Percentiles rank a stretch among this genome's conserved stretches.
Evolutionary conservation across 2,888 invertebrate species (phyloP).

Genomic region (Oscheius sp.): DNA sequence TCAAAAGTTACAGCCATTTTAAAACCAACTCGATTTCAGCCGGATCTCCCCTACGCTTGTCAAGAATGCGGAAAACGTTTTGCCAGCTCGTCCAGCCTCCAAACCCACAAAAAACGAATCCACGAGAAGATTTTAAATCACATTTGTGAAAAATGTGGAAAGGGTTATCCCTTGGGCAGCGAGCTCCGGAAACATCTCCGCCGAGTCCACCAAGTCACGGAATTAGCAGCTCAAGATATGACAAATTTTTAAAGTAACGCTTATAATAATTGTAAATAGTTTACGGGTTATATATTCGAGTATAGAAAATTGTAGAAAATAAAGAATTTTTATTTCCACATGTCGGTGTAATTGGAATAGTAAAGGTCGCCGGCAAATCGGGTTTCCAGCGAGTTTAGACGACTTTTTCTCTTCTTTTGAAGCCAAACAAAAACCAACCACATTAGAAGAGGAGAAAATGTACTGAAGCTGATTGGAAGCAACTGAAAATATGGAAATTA

Average conservation of each 20-base stretch:
- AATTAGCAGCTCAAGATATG: conserved; percentile 14
- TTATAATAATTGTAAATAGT: neutral
- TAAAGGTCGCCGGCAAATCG: conserved; percentile 22
- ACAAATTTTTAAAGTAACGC: neutral
- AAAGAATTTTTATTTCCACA: conserved; percentile 16
- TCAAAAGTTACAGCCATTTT: neutral
- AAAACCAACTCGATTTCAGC: conserved; percentile 39
- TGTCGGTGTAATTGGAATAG: neutral
- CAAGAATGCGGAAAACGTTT: conserved; percentile 50
- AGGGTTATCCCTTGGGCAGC: conserved; percentile 43
- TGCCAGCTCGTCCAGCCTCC: conserved; percentile 45
- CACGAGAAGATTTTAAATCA: conserved; percentile 35
- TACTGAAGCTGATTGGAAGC: conserved; percentile 9
- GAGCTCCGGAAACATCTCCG: conserved; percentile 48
- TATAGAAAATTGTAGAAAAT: neutral
- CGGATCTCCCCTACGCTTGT: conserved; percentile 48
- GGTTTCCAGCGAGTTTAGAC: conserved; percentile 4
- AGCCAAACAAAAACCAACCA: conserved; percentile 27
- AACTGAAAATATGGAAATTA: conserved; percentile 1
- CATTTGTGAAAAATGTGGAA: conserved; percentile 40
- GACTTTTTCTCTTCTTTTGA: neutral
- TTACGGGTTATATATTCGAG: neutral
- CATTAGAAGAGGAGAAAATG: conserved; percentile 24
- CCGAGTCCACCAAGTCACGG: conserved; percentile 24
- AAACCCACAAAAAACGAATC: conserved; percentile 41